A percentile compares a stretch with the other conserved stretches of the same genome.
These are phyloP conservation scores for Colossoma macropomum DNA, from an alignment of 2,113 vertebrate genomes.

Conservation along the genomic window DNA sequence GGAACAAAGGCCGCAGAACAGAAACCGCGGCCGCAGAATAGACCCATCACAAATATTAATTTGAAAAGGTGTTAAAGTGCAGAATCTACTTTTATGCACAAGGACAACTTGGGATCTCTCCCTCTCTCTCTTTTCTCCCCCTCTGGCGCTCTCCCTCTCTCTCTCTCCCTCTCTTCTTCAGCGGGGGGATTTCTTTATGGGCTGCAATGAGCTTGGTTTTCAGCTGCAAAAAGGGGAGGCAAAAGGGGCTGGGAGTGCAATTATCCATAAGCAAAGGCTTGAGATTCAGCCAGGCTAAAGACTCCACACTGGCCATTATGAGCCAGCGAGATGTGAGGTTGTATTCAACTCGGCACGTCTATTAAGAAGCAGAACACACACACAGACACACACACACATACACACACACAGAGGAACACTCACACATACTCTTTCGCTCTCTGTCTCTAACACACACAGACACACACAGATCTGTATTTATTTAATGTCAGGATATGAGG, in stretches of 20 bases:
- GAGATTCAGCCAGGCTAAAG: conserved; percentile 95
- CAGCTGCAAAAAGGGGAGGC: conserved; percentile 93
- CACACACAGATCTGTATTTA: neutral
- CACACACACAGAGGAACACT: conserved; percentile 54
- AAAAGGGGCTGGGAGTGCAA: conserved; percentile 96
- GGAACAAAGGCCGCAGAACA: conserved; percentile 99
- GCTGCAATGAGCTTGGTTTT: conserved; percentile 99
- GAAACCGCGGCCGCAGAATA: conserved; percentile 98
- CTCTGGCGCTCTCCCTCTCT: conserved; percentile 56
- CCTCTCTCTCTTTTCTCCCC: conserved; percentile 58
- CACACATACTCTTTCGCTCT: conserved; percentile 47
- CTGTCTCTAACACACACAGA: neutral
- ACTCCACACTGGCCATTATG: conserved; percentile 90
- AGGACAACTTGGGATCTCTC: conserved; percentile 99
- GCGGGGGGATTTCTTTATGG: conserved; percentile 90
- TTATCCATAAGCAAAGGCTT: conserved; percentile 98
- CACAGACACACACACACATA: conserved; percentile 50
- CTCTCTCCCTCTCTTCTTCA: conserved; percentile 49
- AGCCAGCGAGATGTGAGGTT: conserved; percentile 87
- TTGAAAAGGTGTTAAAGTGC: conserved; percentile 99
- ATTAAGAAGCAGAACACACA: conserved; percentile 82
- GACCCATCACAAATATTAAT: conserved; percentile 99
- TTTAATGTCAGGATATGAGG: too few species aligned
- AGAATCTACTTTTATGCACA: conserved; percentile 99
- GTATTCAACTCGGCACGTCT: conserved; percentile 84